Conservation (phyloP, 1,140 invertebrate genomes). For the Drosophila tsacasi region DNA sequence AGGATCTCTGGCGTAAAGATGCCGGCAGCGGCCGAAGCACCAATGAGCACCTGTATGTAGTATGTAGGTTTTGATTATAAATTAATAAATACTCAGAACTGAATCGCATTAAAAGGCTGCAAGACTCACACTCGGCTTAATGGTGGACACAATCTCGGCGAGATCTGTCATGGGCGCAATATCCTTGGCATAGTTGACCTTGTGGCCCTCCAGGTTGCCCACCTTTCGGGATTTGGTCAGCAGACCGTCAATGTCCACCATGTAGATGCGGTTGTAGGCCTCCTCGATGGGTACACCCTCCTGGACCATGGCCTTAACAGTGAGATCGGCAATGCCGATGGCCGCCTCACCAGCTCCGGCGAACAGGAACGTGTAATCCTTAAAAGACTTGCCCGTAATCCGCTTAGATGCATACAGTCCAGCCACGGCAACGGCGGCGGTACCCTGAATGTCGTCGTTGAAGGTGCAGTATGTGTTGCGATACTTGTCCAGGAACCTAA, state of each 20-base stretch:
- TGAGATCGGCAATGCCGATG: slow-evolving; percentile 94
- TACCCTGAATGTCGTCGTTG: slow-evolving; percentile 99
- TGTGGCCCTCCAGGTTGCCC: slow-evolving; percentile 91
- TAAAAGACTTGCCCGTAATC: slow-evolving; percentile 91
- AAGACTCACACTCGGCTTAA: slow-evolving; percentile 89
- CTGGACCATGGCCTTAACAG: slow-evolving; percentile 93
- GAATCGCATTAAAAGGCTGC: background rate
- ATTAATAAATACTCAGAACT: background rate
- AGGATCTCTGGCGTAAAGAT: slow-evolving; percentile 95
- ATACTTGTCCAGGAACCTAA: slow-evolving; percentile 95
- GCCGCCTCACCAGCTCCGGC: slow-evolving; percentile 97
- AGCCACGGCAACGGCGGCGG: slow-evolving; percentile 96
- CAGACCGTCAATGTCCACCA: slow-evolving; percentile 94
- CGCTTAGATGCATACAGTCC: slow-evolving; percentile 93
- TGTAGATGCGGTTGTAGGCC: slow-evolving; percentile 94
- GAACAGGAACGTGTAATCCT: slow-evolving; percentile 94
- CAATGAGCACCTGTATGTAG: slow-evolving; percentile 85
- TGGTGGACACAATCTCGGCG: slow-evolving; percentile 91
- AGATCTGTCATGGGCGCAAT: slow-evolving; percentile 91
- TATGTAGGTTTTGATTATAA: background rate
- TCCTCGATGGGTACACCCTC: slow-evolving; percentile 91
- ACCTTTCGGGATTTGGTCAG: slow-evolving; percentile 90
- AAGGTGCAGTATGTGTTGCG: slow-evolving; percentile 95
- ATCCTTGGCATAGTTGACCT: slow-evolving; percentile 93
- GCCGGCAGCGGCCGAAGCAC: slow-evolving; percentile 94